A percentile compares a stretch with the other conserved stretches of the same genome.
phyloP scores from a whole-genome alignment of 1,140 invertebrate genomes.

The Bathynomus jamesi region DNA sequence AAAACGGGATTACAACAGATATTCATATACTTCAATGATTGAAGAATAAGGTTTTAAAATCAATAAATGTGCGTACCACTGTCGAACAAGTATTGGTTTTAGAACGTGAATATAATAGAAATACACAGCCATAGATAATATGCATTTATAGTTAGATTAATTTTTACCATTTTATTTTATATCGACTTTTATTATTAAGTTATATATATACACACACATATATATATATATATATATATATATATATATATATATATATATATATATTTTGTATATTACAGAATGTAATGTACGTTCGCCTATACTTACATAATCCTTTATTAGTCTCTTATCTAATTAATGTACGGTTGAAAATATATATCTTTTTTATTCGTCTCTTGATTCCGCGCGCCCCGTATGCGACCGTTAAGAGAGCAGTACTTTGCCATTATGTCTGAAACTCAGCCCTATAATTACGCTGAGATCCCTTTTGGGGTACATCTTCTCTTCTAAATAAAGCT shows the following conservation, averaged over 20 bases:
- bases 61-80: too few species aligned
- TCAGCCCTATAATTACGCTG: neutral
- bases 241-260: neutral
- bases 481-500: neutral
- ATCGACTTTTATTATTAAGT: too few species aligned
- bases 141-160: neutral
- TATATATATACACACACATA: neutral
- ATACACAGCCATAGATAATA: too few species aligned
- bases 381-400: neutral
- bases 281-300: neutral
- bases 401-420: neutral
- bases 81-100: too few species aligned
- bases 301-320: neutral
- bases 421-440: neutral
- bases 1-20: too few species aligned
- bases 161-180: neutral
- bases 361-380: neutral
- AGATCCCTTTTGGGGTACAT: neutral
- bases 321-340: neutral
- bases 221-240: neutral
- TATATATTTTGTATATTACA: neutral
- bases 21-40: too few species aligned
- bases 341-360: neutral
- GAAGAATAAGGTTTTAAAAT: too few species aligned
- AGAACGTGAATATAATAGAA: too few species aligned